Conservation (phyloP, 2,797 vertebrate species). For the Hippopotamyrus pictus region DNA sequence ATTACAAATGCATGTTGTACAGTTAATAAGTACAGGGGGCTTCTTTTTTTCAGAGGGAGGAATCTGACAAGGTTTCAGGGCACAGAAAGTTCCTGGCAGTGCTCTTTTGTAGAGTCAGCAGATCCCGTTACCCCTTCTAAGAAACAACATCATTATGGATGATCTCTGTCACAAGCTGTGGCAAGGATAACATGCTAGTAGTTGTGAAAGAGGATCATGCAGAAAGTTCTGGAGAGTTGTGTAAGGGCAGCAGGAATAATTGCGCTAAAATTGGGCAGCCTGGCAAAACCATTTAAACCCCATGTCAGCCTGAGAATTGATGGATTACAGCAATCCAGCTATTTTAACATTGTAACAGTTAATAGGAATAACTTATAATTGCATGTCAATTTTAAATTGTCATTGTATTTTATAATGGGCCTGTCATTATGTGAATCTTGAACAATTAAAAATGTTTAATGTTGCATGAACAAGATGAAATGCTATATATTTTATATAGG, state of each 20-base stretch:
- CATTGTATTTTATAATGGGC: background rate
- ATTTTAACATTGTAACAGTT: background rate
- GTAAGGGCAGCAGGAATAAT: constrained; percentile 41
- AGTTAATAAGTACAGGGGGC: background rate
- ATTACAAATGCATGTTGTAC: background rate
- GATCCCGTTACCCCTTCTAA: constrained; percentile 25
- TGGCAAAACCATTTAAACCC: constrained; percentile 22
- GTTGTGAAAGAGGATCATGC: constrained; percentile 38
- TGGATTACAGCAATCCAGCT: background rate
- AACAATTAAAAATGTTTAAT: constrained; percentile 4
- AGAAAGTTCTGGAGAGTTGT: constrained; percentile 32
- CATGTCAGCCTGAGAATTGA: background rate
- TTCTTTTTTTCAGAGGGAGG: constrained; percentile 26
- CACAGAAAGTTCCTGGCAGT: constrained; percentile 4
- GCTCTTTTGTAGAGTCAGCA: constrained; percentile 42
- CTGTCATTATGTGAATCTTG: background rate
- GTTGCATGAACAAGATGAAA: background rate
- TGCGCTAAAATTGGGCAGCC: constrained; percentile 48
- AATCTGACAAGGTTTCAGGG: constrained; percentile 10
- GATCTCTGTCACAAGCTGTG: constrained; percentile 44
- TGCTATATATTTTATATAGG: background rate
- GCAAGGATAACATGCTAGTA: constrained; percentile 42
- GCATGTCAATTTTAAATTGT: constrained; percentile 13
- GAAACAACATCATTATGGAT: constrained; percentile 50
- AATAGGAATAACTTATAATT: background rate